Evolutionary conservation across 2,797 vertebrate genomes (phyloP).

Genomic region (Acanthurus lineatus): DNA sequence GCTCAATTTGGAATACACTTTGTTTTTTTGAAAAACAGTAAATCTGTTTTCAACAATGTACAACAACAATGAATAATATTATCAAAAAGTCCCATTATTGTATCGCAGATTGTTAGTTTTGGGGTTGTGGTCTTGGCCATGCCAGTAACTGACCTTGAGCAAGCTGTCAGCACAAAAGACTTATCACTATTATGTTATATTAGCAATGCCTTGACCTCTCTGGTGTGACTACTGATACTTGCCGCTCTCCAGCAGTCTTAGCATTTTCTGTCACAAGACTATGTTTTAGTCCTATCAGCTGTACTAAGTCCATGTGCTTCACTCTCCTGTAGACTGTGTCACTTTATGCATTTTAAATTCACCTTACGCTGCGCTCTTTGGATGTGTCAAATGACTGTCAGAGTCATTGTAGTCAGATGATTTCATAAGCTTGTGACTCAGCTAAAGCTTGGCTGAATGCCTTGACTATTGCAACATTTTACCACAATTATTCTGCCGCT

Average conservation of each 20-base stretch:
- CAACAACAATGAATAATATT: neutral
- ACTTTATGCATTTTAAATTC: neutral
- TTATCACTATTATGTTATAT: neutral
- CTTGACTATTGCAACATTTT: slow-evolving; percentile 51
- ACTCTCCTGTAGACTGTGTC: neutral
- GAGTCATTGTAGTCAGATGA: slow-evolving; percentile 42
- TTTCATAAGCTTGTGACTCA: slow-evolving; percentile 55
- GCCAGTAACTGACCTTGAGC: neutral
- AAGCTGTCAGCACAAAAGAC: neutral
- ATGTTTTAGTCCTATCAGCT: neutral
- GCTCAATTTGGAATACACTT: neutral
- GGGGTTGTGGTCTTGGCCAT: neutral
- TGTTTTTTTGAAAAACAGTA: neutral
- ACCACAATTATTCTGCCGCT: slow-evolving; percentile 28
- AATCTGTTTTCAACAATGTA: neutral
- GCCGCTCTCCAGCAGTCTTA: neutral
- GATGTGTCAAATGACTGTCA: slow-evolving; percentile 36
- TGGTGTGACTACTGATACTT: neutral
- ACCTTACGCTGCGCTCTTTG: slow-evolving; percentile 1
- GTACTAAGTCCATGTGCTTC: neutral
- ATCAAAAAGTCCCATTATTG: neutral
- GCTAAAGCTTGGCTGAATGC: slow-evolving; percentile 31
- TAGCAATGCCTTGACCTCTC: neutral
- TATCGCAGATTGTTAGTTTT: neutral
- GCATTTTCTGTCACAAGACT: slow-evolving; percentile 30